Percentiles rank a stretch among this genome's conserved stretches.
Evolutionary conservation across 92 coral and sea anemone species (phyloP).

Genomic region (Zoanthus gigantus): DNA sequence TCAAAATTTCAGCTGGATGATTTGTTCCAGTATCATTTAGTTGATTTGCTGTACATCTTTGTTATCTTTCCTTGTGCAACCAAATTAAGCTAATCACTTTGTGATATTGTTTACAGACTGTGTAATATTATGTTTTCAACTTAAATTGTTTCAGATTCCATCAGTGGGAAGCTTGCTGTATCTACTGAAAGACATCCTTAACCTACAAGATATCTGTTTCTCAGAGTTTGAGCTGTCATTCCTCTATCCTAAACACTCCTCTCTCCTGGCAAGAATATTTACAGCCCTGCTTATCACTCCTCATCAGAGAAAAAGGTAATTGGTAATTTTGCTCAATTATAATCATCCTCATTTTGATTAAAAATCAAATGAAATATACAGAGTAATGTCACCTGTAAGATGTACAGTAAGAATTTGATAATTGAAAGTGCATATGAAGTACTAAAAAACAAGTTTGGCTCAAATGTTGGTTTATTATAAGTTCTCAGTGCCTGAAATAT

Average conservation of each 20-base stretch:
- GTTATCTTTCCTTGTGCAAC: too few species aligned
- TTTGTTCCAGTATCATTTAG: too few species aligned
- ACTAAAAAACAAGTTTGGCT: too few species aligned
- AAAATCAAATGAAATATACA: neutral
- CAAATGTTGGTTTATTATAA: too few species aligned
- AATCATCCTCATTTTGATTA: neutral
- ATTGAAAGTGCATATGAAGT: too few species aligned
- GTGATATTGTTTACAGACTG: too few species aligned
- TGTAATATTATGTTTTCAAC: neutral
- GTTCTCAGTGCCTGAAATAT: too few species aligned
- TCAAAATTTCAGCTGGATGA: too few species aligned
- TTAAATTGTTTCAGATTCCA: conserved; percentile 74
- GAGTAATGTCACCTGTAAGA: neutral
- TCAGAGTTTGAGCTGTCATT: conserved; percentile 93
- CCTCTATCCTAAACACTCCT: conserved; percentile 88
- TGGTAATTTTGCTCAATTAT: neutral
- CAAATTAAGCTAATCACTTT: too few species aligned
- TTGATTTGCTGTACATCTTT: too few species aligned
- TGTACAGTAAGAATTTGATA: neutral
- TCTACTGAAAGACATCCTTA: conserved; percentile 77
- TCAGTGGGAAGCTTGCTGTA: conserved; percentile 90
- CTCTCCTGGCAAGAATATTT: conserved; percentile 86
- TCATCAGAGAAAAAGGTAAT: conserved; percentile 94
- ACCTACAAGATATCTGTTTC: conserved; percentile 82
- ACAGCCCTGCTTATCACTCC: conserved; percentile 92